phyloP scores from a whole-genome alignment of 2,888 invertebrate species.

The Zaprionus obscuricornis region DNA sequence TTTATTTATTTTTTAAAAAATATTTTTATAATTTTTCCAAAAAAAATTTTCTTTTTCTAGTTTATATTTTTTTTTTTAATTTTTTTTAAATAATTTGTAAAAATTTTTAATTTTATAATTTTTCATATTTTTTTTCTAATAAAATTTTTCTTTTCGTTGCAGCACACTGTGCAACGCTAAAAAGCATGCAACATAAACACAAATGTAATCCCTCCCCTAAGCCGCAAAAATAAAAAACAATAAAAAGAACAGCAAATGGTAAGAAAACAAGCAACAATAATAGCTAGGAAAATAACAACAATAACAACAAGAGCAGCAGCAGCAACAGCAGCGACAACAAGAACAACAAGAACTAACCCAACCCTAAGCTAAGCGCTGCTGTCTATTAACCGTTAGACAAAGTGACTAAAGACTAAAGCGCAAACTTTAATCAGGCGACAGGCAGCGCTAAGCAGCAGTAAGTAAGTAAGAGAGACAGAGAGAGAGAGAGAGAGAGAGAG shows the following conservation, averaged over 20 bases:
- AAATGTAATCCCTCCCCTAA: conserved; percentile 25
- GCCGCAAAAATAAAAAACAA: conserved; percentile 6
- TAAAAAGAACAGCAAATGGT: conserved; percentile 22
- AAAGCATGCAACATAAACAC: conserved; percentile 37
- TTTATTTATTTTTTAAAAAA: no score
- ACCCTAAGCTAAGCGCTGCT: no score
- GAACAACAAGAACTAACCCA: conserved; percentile 32
- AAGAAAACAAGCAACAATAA: not conserved
- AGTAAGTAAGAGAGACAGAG: no score
- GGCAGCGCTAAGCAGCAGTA: no score
- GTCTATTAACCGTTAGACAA: conserved; percentile 16
- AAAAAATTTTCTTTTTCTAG: no score
- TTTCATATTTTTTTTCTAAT: not conserved
- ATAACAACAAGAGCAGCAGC: conserved; percentile 25
- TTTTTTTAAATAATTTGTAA: no score
- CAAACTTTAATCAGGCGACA: conserved; percentile 44
- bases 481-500: no score
- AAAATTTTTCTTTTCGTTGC: not conserved
- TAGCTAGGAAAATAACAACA: not conserved
- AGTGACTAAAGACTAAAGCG: conserved; percentile 11
- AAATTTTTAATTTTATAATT: not conserved
- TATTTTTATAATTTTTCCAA: no score
- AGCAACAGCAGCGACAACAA: no score
- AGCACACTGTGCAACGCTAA: conserved; percentile 33
- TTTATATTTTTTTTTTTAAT: no score